Evolutionary conservation across 1,140 invertebrate genomes (phyloP).

Genomic region (Pristionchus pacificus): DNA sequence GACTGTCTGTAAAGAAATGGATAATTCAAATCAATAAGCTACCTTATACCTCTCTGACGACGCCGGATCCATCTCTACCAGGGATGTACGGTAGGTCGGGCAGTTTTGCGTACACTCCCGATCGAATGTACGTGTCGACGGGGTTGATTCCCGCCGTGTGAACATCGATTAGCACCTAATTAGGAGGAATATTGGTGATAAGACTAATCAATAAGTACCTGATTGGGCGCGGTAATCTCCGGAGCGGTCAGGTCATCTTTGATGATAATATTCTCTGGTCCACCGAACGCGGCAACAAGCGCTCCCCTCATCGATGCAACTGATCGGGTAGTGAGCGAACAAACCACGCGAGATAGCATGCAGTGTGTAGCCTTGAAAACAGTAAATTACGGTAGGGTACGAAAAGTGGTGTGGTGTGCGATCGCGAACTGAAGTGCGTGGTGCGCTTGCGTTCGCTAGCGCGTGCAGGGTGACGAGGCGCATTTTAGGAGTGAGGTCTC

Average conservation of each 20-base stretch:
- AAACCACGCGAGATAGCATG: no score
- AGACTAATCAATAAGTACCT: background rate
- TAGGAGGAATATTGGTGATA: constrained; percentile 12
- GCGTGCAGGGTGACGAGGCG: no score
- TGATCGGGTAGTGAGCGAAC: background rate
- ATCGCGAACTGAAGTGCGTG: no score
- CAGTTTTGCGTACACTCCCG: constrained; percentile 59
- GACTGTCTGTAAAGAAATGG: no score
- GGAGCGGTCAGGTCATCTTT: background rate
- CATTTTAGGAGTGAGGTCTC: no score
- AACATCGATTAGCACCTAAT: constrained; percentile 63
- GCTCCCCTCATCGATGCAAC: constrained; percentile 13
- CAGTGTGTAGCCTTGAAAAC: no score
- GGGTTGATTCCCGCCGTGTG: constrained; percentile 64
- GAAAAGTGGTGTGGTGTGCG: no score
- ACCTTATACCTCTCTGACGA: constrained; percentile 61
- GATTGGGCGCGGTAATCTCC: background rate
- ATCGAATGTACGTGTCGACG: constrained; percentile 66
- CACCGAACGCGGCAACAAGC: constrained; percentile 28
- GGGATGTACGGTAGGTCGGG: constrained; percentile 64
- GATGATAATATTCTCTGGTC: constrained; percentile 21
- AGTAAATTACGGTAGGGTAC: no score
- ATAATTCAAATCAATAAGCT: constrained; percentile 26
- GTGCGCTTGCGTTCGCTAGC: no score
- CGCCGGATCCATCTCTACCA: constrained; percentile 64